phyloP scores from a whole-genome alignment of 1,140 invertebrate genomes.

The Trachymyrmex cornetzi region DNA sequence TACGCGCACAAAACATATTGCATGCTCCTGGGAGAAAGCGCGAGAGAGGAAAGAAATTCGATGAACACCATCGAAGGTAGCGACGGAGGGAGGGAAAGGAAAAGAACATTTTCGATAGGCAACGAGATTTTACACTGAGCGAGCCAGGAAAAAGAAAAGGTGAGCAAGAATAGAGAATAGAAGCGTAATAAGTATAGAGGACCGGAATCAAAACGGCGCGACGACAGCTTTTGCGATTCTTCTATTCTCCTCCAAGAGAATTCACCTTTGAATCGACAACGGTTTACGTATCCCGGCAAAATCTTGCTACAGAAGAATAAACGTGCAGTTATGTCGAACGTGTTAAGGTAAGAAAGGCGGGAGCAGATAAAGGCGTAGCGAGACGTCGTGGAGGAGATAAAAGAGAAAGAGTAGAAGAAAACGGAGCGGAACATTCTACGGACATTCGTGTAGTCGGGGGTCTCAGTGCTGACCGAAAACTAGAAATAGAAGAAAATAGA shows the following conservation, averaged over 20 bases:
- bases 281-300: conserved; percentile 42
- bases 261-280: conserved; percentile 46
- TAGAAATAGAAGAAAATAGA: conserved; percentile 37
- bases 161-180: background rate
- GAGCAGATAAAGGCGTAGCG: conserved; percentile 40
- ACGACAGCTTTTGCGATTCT: conserved; percentile 41
- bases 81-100: background rate
- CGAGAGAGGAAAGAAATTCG: conserved; percentile 47
- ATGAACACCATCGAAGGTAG: conserved; percentile 47
- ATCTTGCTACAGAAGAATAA: conserved; percentile 25
- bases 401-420: conserved; percentile 31
- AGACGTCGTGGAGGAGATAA: conserved; percentile 57
- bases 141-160: conserved; percentile 11
- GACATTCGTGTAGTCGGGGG: conserved; percentile 28
- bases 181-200: conserved; percentile 53
- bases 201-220: conserved; percentile 36
- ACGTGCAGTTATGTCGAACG: conserved; percentile 48
- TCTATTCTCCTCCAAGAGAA: conserved; percentile 23
- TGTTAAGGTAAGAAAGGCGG: conserved; percentile 39
- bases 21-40: conserved; percentile 20
- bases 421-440: conserved; percentile 55
- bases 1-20: conserved; percentile 60
- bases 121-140: conserved; percentile 48
- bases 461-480: conserved; percentile 52
- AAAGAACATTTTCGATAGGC: conserved; percentile 51